phyloP scores from a whole-genome alignment of 1,140 invertebrate species.

The Camponotus vicinus region DNA sequence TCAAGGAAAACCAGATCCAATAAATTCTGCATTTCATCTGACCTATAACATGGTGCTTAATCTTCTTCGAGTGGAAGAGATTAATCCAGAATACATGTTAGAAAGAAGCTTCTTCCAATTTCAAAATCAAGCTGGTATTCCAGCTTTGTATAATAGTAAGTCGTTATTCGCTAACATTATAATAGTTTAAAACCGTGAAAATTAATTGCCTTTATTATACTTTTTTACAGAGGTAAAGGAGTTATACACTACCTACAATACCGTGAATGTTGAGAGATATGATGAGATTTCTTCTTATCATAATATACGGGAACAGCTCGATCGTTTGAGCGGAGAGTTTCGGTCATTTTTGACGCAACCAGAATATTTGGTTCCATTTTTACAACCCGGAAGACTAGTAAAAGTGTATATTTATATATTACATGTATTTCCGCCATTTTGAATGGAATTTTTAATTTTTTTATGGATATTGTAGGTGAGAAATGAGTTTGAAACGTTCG shows the following conservation, averaged over 20 bases:
- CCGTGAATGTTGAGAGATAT: slow-evolving; percentile 90
- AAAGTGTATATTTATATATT: slow-evolving; percentile 88
- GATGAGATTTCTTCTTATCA: slow-evolving; percentile 94
- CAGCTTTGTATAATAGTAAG: slow-evolving; percentile 94
- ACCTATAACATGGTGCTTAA: slow-evolving; percentile 99
- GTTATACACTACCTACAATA: slow-evolving; percentile 89
- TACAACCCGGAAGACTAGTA: slow-evolving; percentile 97
- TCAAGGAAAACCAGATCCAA: slow-evolving; percentile 97
- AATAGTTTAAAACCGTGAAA: not conserved
- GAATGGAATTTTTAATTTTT: not conserved
- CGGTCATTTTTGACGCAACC: slow-evolving; percentile 93
- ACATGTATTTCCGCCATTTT: not conserved
- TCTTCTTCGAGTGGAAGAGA: slow-evolving; percentile 98
- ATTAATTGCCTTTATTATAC: not conserved
- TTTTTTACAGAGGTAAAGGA: slow-evolving; percentile 90
- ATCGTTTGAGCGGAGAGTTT: slow-evolving; percentile 91
- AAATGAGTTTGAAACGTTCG: slow-evolving; percentile 95
- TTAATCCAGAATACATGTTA: slow-evolving; percentile 99
- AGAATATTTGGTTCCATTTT: slow-evolving; percentile 96
- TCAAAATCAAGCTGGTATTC: slow-evolving; percentile 98
- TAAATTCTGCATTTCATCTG: slow-evolving; percentile 99
- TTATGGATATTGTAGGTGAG: slow-evolving; percentile 89
- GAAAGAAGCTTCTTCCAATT: slow-evolving; percentile 99
- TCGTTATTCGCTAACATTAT: not conserved
- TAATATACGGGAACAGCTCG: slow-evolving; percentile 93